Evolutionary conservation across 2,888 invertebrate genomes (phyloP).

Genomic region (Gastrophysa polygoni): DNA sequence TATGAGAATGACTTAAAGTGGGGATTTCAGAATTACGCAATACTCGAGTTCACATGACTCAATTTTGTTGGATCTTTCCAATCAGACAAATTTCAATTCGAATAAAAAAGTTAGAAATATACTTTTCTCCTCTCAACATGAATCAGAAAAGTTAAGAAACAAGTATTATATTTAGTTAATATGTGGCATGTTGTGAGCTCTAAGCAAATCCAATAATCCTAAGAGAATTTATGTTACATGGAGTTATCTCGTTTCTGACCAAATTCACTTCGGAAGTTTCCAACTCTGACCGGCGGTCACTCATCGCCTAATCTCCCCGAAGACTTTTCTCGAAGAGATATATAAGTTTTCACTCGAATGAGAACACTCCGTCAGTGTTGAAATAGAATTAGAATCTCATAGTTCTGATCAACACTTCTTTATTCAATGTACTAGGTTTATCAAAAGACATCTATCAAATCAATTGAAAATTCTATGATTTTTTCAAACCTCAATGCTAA

Average conservation of each 20-base stretch:
- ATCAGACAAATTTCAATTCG: no score
- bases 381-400: not conserved
- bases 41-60: no score
- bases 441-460: no score
- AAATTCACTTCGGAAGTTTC: constrained; percentile 54
- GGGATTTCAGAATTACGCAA: no score
- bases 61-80: no score
- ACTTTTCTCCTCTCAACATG: not conserved
- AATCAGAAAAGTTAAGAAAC: not conserved
- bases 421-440: no score
- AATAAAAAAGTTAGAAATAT: no score
- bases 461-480: no score
- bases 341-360: not conserved
- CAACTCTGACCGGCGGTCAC: constrained; percentile 56
- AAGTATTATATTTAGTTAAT: constrained; percentile 33
- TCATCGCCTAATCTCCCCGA: constrained; percentile 48
- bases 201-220: constrained; percentile 52
- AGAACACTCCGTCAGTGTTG: not conserved
- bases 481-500: no score
- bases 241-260: constrained; percentile 51
- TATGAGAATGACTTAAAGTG: no score
- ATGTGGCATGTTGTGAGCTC: constrained; percentile 40
- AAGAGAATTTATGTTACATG: constrained; percentile 52
- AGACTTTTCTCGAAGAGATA: constrained; percentile 39
- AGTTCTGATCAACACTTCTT: no score